A percentile compares a stretch with the other conserved stretches of the same genome.
phyloP scores from a whole-genome alignment of 2,888 invertebrate species.

The Ypsolopha scabrella region DNA sequence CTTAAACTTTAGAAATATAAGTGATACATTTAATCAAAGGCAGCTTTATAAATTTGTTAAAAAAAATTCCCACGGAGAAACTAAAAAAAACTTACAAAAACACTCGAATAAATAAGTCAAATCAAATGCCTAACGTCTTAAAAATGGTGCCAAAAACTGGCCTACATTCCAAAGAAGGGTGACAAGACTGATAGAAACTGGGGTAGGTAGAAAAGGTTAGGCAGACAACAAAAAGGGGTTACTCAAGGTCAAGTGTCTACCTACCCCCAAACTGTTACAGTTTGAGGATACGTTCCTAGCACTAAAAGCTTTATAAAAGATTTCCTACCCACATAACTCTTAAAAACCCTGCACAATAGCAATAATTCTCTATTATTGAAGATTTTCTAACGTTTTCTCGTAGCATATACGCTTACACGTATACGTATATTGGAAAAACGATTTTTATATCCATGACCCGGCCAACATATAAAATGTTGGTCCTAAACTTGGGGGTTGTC shows the following conservation, averaged over 20 bases:
- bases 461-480: slow-evolving; percentile 70
- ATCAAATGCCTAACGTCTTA: no score
- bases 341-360: slow-evolving; percentile 34
- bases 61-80: no score
- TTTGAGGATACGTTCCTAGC: neutral
- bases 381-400: slow-evolving; percentile 47
- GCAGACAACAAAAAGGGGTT: neutral
- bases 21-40: no score
- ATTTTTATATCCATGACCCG: slow-evolving; percentile 71
- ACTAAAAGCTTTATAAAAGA: neutral
- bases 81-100: no score
- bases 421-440: slow-evolving; percentile 47
- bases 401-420: slow-evolving; percentile 25
- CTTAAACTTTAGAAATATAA: no score
- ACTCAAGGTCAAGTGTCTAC: neutral
- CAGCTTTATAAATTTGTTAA: no score
- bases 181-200: neutral
- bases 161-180: neutral
- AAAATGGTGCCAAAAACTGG: neutral
- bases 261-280: neutral
- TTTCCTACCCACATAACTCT: slow-evolving; percentile 11
- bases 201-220: neutral
- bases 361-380: slow-evolving; percentile 57
- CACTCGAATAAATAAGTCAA: no score
- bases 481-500: slow-evolving; percentile 49